Evolutionary conservation across 2,888 invertebrate genomes (phyloP).

Genomic region (Lochmaea capreae): DNA sequence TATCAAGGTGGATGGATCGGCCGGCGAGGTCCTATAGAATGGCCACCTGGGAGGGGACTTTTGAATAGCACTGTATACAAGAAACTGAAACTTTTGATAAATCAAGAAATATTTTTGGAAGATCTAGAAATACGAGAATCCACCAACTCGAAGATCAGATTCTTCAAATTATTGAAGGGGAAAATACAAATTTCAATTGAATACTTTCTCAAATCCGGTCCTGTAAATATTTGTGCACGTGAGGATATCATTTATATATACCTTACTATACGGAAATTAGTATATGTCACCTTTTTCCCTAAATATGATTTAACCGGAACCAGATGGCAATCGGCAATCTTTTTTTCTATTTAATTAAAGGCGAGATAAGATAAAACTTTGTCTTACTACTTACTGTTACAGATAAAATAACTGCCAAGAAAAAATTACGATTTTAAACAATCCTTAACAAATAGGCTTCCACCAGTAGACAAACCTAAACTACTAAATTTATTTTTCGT

Average conservation of each 20-base stretch:
- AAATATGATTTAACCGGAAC: constrained; percentile 33
- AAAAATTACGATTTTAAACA: constrained; percentile 4
- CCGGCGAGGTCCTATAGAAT: too few relatives aligned
- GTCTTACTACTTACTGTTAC: background rate
- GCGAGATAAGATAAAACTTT: constrained; percentile 27
- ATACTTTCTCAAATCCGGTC: background rate
- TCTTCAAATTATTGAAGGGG: too few relatives aligned
- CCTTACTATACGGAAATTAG: constrained; percentile 29
- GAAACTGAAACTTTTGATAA: too few relatives aligned
- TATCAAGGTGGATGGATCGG: too few relatives aligned
- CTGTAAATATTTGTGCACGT: constrained; percentile 39
- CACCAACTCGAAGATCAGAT: too few relatives aligned
- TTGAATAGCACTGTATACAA: too few relatives aligned
- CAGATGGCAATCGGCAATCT: constrained; percentile 30
- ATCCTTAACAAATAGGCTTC: background rate
- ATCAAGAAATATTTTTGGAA: too few relatives aligned
- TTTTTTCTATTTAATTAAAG: constrained; percentile 27
- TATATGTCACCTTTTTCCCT: constrained; percentile 26
- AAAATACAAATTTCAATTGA: background rate
- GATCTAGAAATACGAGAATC: too few relatives aligned
- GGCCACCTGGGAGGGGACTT: too few relatives aligned
- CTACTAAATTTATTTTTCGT: too few relatives aligned
- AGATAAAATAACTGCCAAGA: background rate
- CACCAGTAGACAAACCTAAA: too few relatives aligned
- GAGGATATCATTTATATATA: constrained; percentile 28